These are phyloP conservation scores for Odontocolon sp. DNA, from an alignment of 2,888 invertebrate genomes.

Conservation along the genomic window DNA sequence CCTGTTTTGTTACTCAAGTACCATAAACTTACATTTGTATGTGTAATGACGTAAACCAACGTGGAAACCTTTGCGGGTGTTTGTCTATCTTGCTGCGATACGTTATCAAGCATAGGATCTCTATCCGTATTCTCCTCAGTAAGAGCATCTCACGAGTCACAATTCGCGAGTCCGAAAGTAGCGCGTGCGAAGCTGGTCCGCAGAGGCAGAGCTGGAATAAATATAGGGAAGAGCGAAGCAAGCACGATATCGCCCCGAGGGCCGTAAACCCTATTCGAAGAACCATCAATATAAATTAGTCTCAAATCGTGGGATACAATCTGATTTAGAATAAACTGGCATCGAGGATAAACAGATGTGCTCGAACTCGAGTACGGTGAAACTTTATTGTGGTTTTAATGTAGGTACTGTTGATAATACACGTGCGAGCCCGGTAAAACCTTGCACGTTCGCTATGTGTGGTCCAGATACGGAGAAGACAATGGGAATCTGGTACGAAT, in stretches of 20 bases:
- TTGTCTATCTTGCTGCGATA: neutral
- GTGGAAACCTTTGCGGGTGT: conserved; percentile 2
- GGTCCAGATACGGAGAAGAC: conserved; percentile 59
- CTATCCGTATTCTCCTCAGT: neutral
- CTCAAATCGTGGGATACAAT: conserved; percentile 46
- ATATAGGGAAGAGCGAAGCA: too few relatives aligned
- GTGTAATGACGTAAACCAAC: conserved; percentile 16
- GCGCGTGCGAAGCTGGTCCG: conserved; percentile 53
- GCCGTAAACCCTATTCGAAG: neutral
- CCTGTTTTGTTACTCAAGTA: neutral
- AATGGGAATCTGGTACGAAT: conserved; percentile 61
- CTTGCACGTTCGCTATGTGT: conserved; percentile 31
- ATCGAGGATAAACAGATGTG: neutral
- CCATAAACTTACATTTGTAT: conserved; percentile 24
- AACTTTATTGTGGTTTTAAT: neutral
- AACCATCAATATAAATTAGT: conserved; percentile 58
- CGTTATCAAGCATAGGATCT: conserved; percentile 6
- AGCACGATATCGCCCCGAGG: conserved; percentile 5
- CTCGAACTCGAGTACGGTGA: neutral
- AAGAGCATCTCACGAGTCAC: neutral
- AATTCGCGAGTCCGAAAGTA: conserved; percentile 44
- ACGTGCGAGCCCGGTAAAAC: conserved; percentile 1
- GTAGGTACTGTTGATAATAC: conserved; percentile 17
- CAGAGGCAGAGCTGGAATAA: neutral
- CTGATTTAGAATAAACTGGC: neutral